Base-by-base conservation (phyloP, 2,113 vertebrate species). In the Aphyosemion australe region DNA sequence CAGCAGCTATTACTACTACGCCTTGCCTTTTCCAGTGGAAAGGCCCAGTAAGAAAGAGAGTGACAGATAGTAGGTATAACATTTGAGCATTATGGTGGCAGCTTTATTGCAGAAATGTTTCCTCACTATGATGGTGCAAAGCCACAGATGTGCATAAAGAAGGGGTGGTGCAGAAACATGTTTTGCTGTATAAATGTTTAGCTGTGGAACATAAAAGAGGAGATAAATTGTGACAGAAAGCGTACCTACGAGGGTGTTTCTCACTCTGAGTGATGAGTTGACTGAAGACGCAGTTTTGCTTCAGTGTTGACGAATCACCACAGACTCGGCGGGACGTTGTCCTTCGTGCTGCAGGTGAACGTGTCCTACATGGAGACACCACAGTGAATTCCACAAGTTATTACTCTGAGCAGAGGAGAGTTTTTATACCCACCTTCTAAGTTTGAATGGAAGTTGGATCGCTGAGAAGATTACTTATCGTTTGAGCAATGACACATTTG, bases 221-320 rank as follows among this genome's bases (percentile, higher is more conserved):
- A 26, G 26, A 26, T 37, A 37, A 37, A 10, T 37, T 5, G 34
- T 5, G 9, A 37, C 34, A 8, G 34, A 7, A 37, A 80, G 47
- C 53, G 5, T 37, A 2, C 34, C 34, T 3, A 42, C 12, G 32
- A 47, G 39, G 78, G 37, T 42, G 31, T 12, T 54, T 63, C 12
- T n/a, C 21, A 34, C 41, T 20, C 46, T 64, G 43, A 50, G 41
- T 60, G 11, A 1, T 21, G 31, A 12, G 37, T 39, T 62, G 45
- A 63, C 71, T 54, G 18, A 60, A 43, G 21, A 72, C 49, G n/a
- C 18, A 5, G 32, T 2, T 31, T 32, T 4, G 56, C 59, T 59
- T 68, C 55, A 39, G n/a, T 5, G 58, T 34, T 62, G 78, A 81
- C 50, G 69, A 78, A 78, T 83, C 48, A 74, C 78, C 53, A 59